These are phyloP conservation scores for Cylindroiulus punctatus DNA, from an alignment of 2,888 invertebrate species.

Conservation along the genomic window DNA sequence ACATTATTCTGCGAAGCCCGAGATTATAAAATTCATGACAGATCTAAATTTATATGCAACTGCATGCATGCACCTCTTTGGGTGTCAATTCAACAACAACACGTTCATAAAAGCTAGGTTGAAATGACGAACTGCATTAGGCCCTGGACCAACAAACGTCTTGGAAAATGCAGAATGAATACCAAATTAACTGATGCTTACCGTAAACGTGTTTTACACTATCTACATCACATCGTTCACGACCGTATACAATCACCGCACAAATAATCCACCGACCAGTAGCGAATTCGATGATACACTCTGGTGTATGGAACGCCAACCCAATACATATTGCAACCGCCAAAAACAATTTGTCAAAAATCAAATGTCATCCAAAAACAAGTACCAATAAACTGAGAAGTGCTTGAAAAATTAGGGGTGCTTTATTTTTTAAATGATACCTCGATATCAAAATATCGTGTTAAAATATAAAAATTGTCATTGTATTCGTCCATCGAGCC, in stretches of 20 bases:
- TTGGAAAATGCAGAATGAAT: neutral
- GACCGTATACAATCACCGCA: neutral
- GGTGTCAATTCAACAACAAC: neutral
- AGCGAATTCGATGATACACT: neutral
- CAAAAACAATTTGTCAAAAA: no score
- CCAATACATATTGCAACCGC: no score
- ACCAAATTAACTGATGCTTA: neutral
- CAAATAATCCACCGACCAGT: neutral
- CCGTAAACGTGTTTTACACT: neutral
- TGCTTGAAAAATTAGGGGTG: no score
- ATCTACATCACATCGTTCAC: neutral
- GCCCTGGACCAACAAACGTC: no score
- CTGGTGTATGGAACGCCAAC: no score
- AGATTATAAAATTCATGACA: neutral
- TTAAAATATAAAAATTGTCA: no score
- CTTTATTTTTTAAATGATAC: no score
- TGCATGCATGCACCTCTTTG: neutral
- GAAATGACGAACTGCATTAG: neutral
- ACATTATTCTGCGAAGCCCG: neutral
- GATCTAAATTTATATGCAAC: neutral
- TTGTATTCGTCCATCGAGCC: no score
- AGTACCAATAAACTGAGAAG: no score
- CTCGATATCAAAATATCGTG: no score
- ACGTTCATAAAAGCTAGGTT: neutral
- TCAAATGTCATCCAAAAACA: no score